phyloP scores from a whole-genome alignment of 2,888 invertebrate species.

The Campoplex capitator region DNA sequence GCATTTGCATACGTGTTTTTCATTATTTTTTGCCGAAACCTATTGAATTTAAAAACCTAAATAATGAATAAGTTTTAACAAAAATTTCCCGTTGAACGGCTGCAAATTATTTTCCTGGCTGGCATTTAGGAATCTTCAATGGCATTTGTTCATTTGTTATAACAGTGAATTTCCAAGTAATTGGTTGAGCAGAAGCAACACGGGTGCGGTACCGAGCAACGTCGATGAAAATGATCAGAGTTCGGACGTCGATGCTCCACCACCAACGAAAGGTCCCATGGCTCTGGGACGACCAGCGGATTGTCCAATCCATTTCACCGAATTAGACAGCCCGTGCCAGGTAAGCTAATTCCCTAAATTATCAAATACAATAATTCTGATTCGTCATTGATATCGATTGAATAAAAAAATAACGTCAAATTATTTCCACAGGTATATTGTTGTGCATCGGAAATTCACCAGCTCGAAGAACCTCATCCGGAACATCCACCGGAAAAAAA shows the following conservation, averaged over 20 bases:
- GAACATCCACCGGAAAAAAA: constrained; percentile 82
- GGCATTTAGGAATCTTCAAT: neutral
- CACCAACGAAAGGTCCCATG: constrained; percentile 75
- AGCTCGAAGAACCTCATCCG: constrained; percentile 80
- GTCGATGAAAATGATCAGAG: constrained; percentile 81
- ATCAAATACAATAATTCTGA: neutral
- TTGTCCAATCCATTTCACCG: constrained; percentile 79
- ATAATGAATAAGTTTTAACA: no score
- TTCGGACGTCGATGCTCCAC: constrained; percentile 78
- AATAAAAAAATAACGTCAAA: neutral
- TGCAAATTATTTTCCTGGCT: neutral
- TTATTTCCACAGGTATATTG: constrained; percentile 77
- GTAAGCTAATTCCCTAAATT: constrained; percentile 64
- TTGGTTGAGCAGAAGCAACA: constrained; percentile 80
- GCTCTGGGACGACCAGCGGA: constrained; percentile 80
- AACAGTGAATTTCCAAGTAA: constrained; percentile 80
- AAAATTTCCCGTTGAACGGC: neutral
- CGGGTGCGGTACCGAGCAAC: constrained; percentile 80
- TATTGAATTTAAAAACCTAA: no score
- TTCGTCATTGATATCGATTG: neutral
- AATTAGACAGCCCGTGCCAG: constrained; percentile 81
- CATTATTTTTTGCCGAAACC: no score
- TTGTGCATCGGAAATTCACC: constrained; percentile 81
- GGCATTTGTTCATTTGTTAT: neutral
- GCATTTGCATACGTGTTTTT: no score